Base-by-base conservation (phyloP, 2,797 vertebrate genomes). In the Xiphophorus birchmanni region DNA sequence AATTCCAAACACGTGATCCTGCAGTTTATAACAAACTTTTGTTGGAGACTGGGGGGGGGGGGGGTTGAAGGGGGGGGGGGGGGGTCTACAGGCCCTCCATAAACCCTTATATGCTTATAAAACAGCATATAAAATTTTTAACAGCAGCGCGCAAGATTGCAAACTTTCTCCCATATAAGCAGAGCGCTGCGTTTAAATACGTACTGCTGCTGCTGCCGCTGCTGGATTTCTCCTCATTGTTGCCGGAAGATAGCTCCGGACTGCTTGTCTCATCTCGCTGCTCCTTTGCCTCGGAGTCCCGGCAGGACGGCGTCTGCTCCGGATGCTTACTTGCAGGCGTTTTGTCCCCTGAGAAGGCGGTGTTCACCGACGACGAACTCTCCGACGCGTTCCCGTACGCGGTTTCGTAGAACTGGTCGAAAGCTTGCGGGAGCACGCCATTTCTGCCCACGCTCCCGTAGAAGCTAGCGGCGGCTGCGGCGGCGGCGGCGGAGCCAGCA, bases 31-130 rank as follows among this genome's bases (percentile, higher is more conserved):
- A 99, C 96, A 97, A 99, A 98, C 97, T 99, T 99, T 98, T 97
- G 97, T 97, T 97, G 97, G 97, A 97, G 97, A 96, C 17, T 69
- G 74, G 89, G 86, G 91, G 91, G 23, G 56, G 71, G 13, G 67
- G 67, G n/a, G 11, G 37, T 67, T 37, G 42, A 26, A 65, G 44
- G 91, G 91, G 93, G 92, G 37, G 2, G 45, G 45, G 37, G 37
- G 45, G 45, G 45, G 86, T 97, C 97, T 97, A 97, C 97, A 96
- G 97, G 97, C 96, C 97, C 97, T 98, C 98, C 96, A 98, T 99
- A 99, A 99, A 99, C 98, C 67, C 97, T 99, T 97, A 97, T 98
- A 97, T 96, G 98, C 98, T 99, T 99, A 99, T 99, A 99, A 99
- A 99, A 99, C 97, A 98, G 97, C 98, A 98, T 99, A 99, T 99